Evolutionary conservation across 2,797 vertebrate genomes (phyloP).

Genomic region (Chanos chanos): DNA sequence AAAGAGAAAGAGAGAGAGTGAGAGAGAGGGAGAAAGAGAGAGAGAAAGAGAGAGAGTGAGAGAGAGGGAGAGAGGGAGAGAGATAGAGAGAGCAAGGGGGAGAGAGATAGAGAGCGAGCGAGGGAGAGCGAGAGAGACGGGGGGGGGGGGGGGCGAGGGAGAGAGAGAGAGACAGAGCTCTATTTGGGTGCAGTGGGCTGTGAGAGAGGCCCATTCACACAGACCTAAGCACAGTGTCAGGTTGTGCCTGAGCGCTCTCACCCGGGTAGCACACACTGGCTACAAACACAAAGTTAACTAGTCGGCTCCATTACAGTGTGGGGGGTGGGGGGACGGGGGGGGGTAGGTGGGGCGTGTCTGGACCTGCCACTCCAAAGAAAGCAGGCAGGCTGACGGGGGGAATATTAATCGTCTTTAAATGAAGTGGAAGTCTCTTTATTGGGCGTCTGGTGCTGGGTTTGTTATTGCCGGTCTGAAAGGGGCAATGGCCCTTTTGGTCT

Average conservation of each 20-base stretch:
- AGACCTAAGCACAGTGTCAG: slow-evolving; percentile 67
- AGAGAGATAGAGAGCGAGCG: slow-evolving; percentile 53
- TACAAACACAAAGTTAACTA: slow-evolving; percentile 76
- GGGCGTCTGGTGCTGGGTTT: slow-evolving; percentile 81
- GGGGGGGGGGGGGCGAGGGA: slow-evolving; percentile 35
- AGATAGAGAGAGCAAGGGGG: slow-evolving; percentile 22
- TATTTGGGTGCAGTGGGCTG: slow-evolving; percentile 75
- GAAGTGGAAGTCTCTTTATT: slow-evolving; percentile 83
- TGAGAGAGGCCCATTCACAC: slow-evolving; percentile 74
- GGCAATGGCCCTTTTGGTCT: slow-evolving; percentile 68
- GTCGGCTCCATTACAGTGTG: slow-evolving; percentile 75
- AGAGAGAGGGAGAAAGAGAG: slow-evolving; percentile 20
- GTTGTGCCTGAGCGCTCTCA: slow-evolving; percentile 75
- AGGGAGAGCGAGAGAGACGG: slow-evolving; percentile 51
- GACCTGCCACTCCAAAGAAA: slow-evolving; percentile 81
- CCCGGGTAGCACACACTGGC: slow-evolving; percentile 66
- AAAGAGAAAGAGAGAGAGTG: slow-evolving; percentile 29
- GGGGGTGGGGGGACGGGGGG: slow-evolving; percentile 9
- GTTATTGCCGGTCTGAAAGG: slow-evolving; percentile 74
- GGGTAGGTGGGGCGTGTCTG: slow-evolving; percentile 62
- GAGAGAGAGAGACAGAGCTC: slow-evolving; percentile 55
- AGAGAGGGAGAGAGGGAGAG: slow-evolving; percentile 51
- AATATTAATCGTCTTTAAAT: slow-evolving; percentile 87
- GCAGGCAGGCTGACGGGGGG: slow-evolving; percentile 66
- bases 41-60: slow-evolving; percentile 53